phyloP scores from a whole-genome alignment of 1,140 invertebrate genomes.

The Adelges cooleyi region DNA sequence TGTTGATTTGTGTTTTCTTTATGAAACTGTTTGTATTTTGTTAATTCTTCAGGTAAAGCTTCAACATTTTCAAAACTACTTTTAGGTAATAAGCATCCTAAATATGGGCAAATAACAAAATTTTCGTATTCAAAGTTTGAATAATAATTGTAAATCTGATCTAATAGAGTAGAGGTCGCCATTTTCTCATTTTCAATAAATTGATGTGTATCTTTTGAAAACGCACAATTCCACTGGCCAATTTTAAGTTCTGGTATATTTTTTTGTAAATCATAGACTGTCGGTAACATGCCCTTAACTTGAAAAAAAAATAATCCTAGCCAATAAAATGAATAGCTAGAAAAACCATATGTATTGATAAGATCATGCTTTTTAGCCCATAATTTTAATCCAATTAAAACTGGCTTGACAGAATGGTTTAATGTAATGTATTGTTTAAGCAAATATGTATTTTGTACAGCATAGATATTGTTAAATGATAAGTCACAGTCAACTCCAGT shows the following conservation, averaged over 20 bases:
- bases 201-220: neutral
- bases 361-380: constrained; percentile 9
- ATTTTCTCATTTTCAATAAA: neutral
- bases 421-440: neutral
- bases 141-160: neutral
- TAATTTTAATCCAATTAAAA: neutral
- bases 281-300: constrained; percentile 4
- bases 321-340: constrained; percentile 15
- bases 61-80: constrained; percentile 6
- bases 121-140: constrained; percentile 5
- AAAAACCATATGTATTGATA: constrained; percentile 11
- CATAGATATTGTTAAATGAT: constrained; percentile 39
- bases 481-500: constrained; percentile 44
- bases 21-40: constrained; percentile 16
- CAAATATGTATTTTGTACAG: neutral
- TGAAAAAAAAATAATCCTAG: constrained; percentile 15
- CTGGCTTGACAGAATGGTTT: neutral
- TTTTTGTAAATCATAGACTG: constrained; percentile 7
- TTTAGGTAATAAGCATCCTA: neutral
- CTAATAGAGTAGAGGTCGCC: neutral
- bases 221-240: constrained; percentile 12
- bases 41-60: neutral
- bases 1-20: neutral
- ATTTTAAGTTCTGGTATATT: neutral
- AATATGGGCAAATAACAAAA: constrained; percentile 12